These are phyloP conservation scores for Petrocephalus schoutedeni DNA, from an alignment of 2,797 vertebrate species.

Conservation along the genomic window DNA sequence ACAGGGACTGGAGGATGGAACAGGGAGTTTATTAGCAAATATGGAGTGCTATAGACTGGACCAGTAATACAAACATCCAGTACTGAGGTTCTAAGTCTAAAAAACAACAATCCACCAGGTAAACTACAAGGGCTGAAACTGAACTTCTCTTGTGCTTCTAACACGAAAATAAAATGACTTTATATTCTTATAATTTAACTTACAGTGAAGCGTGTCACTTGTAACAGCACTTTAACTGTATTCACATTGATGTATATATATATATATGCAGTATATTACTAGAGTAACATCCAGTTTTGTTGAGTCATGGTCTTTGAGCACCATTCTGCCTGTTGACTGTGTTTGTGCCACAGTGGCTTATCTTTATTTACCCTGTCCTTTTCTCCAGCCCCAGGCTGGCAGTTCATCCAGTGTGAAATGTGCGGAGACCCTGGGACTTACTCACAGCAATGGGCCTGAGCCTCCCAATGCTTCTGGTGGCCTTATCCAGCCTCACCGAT, in stretches of 20 bases:
- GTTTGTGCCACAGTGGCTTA: neutral
- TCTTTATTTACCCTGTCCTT: neutral
- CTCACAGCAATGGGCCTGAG: constrained; percentile 35
- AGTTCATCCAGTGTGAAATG: neutral
- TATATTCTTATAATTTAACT: neutral
- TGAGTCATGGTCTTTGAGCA: neutral
- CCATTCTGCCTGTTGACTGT: neutral
- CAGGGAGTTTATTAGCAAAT: neutral
- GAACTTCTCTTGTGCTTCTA: neutral
- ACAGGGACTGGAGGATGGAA: neutral
- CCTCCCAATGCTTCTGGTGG: constrained; percentile 25
- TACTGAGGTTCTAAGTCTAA: neutral
- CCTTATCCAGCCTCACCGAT: constrained; percentile 9
- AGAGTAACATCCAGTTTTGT: neutral
- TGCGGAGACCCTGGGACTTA: constrained; percentile 15
- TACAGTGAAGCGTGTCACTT: neutral
- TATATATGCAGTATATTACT: neutral
- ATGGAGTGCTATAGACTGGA: neutral
- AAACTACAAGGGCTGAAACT: neutral
- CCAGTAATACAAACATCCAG: neutral
- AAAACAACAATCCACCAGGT: neutral
- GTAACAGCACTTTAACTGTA: neutral
- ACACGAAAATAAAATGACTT: neutral
- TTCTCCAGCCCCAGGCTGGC: neutral
- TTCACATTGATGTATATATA: neutral